Evolutionary conservation across 2,888 invertebrate genomes (phyloP).

Genomic region (Philaethria dido): DNA sequence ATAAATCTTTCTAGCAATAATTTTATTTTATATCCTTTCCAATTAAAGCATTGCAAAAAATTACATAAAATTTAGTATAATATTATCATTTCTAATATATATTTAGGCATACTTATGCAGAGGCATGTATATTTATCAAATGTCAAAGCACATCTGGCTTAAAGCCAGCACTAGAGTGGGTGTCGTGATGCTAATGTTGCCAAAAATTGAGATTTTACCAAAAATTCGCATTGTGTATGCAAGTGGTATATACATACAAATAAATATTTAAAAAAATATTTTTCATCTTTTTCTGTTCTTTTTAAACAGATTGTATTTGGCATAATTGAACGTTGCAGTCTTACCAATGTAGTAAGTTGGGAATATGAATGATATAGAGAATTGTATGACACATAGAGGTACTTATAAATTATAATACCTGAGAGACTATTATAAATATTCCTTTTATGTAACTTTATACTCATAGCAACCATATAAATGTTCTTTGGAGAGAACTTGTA

Average conservation of each 20-base stretch:
- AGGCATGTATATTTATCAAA: slow-evolving; percentile 27
- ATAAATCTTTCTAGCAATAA: neutral
- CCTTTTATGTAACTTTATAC: neutral
- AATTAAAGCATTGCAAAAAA: neutral
- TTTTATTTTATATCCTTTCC: neutral
- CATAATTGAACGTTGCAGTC: too few species aligned
- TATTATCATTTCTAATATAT: slow-evolving; percentile 15
- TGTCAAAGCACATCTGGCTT: slow-evolving; percentile 18
- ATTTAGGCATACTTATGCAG: slow-evolving; percentile 20
- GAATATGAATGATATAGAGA: too few species aligned
- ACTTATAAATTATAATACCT: neutral
- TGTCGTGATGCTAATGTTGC: slow-evolving; percentile 23
- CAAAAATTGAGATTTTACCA: slow-evolving; percentile 20
- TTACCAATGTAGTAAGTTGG: too few species aligned
- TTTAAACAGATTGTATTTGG: too few species aligned
- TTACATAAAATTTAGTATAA: neutral
- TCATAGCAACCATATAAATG: neutral
- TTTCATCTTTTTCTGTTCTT: neutral
- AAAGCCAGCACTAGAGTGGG: slow-evolving; percentile 24
- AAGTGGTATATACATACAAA: neutral
- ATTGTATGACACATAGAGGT: neutral
- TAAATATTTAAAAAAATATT: neutral
- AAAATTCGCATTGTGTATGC: neutral
- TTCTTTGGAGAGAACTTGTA: neutral
- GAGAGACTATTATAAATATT: too few species aligned